Conservation (phyloP, 2,888 invertebrate genomes). For the Oeneis ivallda region DNA sequence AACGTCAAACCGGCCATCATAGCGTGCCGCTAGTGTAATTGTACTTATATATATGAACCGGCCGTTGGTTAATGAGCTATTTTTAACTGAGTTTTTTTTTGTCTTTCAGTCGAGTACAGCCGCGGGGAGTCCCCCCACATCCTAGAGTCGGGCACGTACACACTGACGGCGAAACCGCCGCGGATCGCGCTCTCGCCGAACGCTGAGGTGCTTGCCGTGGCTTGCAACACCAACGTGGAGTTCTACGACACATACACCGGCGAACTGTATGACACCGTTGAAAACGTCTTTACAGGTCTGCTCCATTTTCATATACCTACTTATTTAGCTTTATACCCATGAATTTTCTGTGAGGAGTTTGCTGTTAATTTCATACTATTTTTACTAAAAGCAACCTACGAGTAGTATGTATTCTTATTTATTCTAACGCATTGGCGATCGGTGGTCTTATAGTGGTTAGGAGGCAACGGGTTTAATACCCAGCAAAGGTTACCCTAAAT, state of each 20-base stretch:
- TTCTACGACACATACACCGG: constrained; percentile 87
- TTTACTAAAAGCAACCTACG: too few relatives aligned
- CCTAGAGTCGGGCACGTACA: constrained; percentile 84
- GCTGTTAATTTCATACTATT: too few relatives aligned
- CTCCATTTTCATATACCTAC: constrained; percentile 5
- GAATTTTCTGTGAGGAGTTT: too few relatives aligned
- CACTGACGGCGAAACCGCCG: constrained; percentile 78
- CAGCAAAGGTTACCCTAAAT: too few relatives aligned
- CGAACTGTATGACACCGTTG: constrained; percentile 84
- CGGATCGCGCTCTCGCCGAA: constrained; percentile 89
- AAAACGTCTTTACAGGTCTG: constrained; percentile 83
- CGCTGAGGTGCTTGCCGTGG: constrained; percentile 88
- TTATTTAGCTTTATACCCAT: too few relatives aligned
- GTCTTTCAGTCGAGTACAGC: constrained; percentile 87
- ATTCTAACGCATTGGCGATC: too few relatives aligned
- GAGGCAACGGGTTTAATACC: too few relatives aligned
- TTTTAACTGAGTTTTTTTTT: constrained; percentile 2
- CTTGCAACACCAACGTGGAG: constrained; percentile 83
- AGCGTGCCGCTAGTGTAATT: too few relatives aligned
- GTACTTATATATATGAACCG: too few relatives aligned
- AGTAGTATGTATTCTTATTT: too few relatives aligned
- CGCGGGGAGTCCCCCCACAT: constrained; percentile 90
- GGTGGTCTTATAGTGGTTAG: too few relatives aligned
- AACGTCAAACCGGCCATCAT: too few relatives aligned
- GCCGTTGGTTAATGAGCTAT: neutral